phyloP scores from a whole-genome alignment of 1,140 invertebrate species.

The Sminthurinus signatus region DNA sequence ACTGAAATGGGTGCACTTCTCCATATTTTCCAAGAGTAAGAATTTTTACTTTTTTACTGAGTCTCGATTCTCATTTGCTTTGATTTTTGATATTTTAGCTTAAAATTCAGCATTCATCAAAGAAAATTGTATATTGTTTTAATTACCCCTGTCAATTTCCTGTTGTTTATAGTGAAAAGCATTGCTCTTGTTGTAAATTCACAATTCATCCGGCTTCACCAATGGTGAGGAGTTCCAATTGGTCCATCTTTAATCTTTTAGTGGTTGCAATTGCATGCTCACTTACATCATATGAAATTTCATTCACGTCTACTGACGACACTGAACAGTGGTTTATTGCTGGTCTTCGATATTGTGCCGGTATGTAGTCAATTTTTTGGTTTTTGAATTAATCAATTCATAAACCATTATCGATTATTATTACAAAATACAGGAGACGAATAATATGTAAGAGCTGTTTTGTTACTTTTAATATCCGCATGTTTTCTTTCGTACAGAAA shows the following conservation, averaged over 20 bases:
- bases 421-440: too few species aligned
- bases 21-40: constrained; percentile 38
- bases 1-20: constrained; percentile 37
- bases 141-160: too few species aligned
- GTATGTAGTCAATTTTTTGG: neutral
- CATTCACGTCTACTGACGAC: constrained; percentile 13
- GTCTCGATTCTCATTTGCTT: too few species aligned
- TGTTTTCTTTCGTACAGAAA: constrained; percentile 14
- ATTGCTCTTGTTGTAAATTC: constrained; percentile 24
- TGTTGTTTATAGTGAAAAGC: constrained; percentile 18
- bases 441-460: too few species aligned
- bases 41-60: neutral
- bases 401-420: too few species aligned
- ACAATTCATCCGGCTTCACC: constrained; percentile 26
- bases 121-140: too few species aligned
- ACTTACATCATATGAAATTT: constrained; percentile 26
- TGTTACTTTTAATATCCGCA: neutral
- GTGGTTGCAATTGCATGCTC: constrained; percentile 31
- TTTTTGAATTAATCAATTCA: too few species aligned
- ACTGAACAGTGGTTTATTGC: neutral
- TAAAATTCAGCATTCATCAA: too few species aligned
- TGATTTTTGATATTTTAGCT: too few species aligned
- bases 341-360: neutral
- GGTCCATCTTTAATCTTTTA: constrained; percentile 20
- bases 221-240: constrained; percentile 4